These are phyloP conservation scores for Chloromyia formosa DNA, from an alignment of 2,888 invertebrate species.

Conservation along the genomic window DNA sequence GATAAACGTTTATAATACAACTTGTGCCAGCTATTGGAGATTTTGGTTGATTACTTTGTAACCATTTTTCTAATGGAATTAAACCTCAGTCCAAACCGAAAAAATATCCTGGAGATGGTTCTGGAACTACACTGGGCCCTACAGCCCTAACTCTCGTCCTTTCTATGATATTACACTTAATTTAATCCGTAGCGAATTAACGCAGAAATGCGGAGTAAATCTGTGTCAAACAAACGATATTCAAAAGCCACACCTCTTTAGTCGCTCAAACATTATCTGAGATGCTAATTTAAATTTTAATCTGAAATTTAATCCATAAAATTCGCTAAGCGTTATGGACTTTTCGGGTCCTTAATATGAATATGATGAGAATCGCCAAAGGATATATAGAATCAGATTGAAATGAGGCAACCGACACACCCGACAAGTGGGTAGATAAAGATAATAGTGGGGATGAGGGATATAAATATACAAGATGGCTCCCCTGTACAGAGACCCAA, in stretches of 20 bases:
- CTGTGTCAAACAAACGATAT: background rate
- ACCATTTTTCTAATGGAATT: constrained; percentile 1
- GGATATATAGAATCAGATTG: background rate
- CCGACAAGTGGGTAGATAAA: background rate
- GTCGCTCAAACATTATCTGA: constrained; percentile 8
- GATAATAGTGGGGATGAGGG: too few species aligned
- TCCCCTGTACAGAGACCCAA: too few species aligned
- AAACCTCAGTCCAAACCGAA: background rate
- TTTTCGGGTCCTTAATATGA: constrained; percentile 3
- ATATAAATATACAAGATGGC: too few species aligned
- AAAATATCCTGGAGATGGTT: background rate
- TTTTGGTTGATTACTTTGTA: background rate
- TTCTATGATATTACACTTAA: background rate
- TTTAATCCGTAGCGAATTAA: background rate
- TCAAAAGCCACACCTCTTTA: background rate
- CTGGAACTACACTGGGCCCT: too few species aligned
- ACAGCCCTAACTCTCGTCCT: too few species aligned
- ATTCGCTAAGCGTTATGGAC: constrained; percentile 36
- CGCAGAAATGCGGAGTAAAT: too few species aligned
- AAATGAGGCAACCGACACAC: background rate
- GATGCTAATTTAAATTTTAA: constrained; percentile 42
- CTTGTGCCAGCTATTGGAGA: background rate
- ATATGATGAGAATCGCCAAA: background rate
- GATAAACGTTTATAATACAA: background rate
- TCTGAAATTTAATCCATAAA: constrained; percentile 31